Percentiles rank a stretch among this genome's conserved stretches.
Evolutionary conservation across 2,888 invertebrate species (phyloP).

Genomic region (Halocaridina rubra): DNA sequence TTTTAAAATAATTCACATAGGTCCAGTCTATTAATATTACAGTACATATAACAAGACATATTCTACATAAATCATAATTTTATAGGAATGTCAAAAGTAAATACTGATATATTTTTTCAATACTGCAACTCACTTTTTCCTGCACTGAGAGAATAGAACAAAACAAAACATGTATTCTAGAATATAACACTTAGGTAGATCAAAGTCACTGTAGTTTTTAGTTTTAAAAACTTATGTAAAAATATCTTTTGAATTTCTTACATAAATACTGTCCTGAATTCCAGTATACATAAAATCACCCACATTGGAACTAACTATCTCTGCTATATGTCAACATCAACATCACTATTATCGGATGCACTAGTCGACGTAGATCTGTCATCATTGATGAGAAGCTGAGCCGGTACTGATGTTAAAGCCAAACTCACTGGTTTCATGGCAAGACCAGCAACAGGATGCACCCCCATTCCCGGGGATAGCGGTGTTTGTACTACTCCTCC

Average conservation of each 20-base stretch:
- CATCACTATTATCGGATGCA: slow-evolving; percentile 61
- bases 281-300: no score
- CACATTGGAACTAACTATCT: no score
- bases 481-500: slow-evolving; percentile 42
- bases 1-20: no score
- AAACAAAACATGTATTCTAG: no score
- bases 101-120: no score
- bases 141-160: no score
- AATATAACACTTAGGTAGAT: no score
- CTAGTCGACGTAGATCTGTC: slow-evolving; percentile 56
- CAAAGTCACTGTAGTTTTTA: not conserved
- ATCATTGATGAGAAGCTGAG: slow-evolving; percentile 56
- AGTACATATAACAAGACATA: no score
- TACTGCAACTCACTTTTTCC: no score
- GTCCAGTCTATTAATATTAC: no score
- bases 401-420: slow-evolving; percentile 47
- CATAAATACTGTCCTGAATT: not conserved
- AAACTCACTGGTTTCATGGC: slow-evolving; percentile 59
- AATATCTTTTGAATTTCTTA: not conserved
- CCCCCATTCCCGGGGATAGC: slow-evolving; percentile 30
- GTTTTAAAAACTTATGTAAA: slow-evolving; percentile 12
- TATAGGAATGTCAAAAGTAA: no score
- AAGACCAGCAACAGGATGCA: slow-evolving; percentile 47
- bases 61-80: no score
- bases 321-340: slow-evolving; percentile 61